Conservation (phyloP, 2,888 invertebrate species). For the Pherbina coryleti region DNA sequence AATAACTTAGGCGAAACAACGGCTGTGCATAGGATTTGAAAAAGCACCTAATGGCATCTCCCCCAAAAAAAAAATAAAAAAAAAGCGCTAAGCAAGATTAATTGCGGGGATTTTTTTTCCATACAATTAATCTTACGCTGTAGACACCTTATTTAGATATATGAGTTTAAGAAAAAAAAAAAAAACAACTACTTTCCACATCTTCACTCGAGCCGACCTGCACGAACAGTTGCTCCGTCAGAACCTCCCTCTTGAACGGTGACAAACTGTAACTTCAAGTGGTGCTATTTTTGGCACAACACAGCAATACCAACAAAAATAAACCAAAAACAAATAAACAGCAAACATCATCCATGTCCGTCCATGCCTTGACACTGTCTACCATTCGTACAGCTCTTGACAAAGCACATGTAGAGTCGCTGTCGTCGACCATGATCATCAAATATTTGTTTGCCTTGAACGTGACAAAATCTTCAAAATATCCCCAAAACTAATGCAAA, state of each 20-base stretch:
- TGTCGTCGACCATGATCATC: slow-evolving; percentile 50
- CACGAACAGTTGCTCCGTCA: no score
- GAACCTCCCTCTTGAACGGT: not conserved
- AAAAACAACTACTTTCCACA: no score
- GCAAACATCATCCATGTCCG: not conserved
- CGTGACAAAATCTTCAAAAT: slow-evolving; percentile 66
- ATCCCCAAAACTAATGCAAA: not conserved
- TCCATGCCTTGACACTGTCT: not conserved
- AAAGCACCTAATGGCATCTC: no score
- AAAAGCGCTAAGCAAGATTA: slow-evolving; percentile 59
- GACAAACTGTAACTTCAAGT: not conserved
- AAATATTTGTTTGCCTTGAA: slow-evolving; percentile 60
- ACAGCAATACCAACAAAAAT: not conserved
- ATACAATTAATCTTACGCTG: slow-evolving; percentile 65
- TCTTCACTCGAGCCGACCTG: no score
- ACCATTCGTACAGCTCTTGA: not conserved
- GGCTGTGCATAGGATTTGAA: no score
- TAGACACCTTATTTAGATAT: slow-evolving; percentile 45
- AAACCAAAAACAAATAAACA: slow-evolving; percentile 9
- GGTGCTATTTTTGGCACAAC: slow-evolving; percentile 1
- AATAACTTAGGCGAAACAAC: slow-evolving; percentile 12
- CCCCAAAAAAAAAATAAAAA: no score
- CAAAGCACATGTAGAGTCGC: not conserved
- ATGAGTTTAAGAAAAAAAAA: not conserved
- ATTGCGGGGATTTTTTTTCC: slow-evolving; percentile 63